Evolutionary conservation across 2,113 vertebrate species (phyloP), one percentile per base, ranked within the genome.

Genomic region (Epinephelus cyanopodus): DNA sequence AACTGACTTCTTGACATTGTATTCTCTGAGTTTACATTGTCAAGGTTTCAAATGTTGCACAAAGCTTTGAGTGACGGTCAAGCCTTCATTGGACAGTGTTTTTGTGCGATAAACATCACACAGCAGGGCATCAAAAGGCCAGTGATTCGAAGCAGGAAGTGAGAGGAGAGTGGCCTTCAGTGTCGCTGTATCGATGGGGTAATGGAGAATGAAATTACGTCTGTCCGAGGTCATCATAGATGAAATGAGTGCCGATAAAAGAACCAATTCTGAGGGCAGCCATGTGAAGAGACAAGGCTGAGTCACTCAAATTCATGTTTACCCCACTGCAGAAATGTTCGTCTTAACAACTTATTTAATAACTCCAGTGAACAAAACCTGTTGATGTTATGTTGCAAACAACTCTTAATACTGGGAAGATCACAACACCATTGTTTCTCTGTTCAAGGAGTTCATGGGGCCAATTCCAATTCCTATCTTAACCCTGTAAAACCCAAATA

Each of bases 191-290:
- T 85, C 72, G 62, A 71, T 78, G 86, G 83, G 83, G 89, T 92
- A 92, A 93, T 92, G 92, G 85, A 87, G 83, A 92, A 92, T 89
- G 87, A 92, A 93, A 93, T 90, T 82, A 87, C 85, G 81, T 89
- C 83, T 87, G 68, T 86, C 64, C 17, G 76, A 90, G 92, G 88
- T 90, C 88, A 87, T 81, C 81, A 71, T 76, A 54, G 82, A 89
- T 25, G 48, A 71, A 90, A 88, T 69, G 81, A 85, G 81, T 25
- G 72, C 27, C 87, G 83, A 91, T 85, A 81, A 85, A 91, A 92
- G 84, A 88, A 81, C 42, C 85, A 79, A 83, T 87, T 90, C 86
- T 71, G 83, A 66, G 76, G 27, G 88, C 78, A 77, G 79, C 71
- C 87, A 33, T 74, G 84, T 80, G 87, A 76, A 67, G 48, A 74